Conservation (phyloP, 1,140 invertebrate genomes). For the Nilaparvata lugens region DNA sequence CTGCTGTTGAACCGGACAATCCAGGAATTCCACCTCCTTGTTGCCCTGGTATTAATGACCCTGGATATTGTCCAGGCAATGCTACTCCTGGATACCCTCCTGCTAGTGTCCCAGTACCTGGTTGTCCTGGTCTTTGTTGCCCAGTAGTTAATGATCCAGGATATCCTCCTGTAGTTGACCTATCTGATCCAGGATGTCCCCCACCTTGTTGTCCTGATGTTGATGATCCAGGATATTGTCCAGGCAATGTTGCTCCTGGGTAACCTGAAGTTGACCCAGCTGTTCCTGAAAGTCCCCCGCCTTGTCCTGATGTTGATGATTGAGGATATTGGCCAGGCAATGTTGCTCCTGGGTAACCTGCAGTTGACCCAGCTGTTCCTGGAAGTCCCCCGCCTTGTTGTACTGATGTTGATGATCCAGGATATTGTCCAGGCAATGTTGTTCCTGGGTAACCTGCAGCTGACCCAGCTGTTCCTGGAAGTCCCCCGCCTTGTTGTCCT, state of each 20-base stretch:
- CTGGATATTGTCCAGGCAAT: slow-evolving; percentile 17
- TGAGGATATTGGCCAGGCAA: slow-evolving; percentile 12
- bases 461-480: not conserved
- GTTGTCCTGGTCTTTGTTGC: slow-evolving; percentile 6
- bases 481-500: not conserved
- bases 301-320: not conserved
- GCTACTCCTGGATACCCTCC: slow-evolving; percentile 15
- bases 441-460: slow-evolving; percentile 18
- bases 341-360: not conserved
- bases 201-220: slow-evolving; percentile 7
- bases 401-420: too few relatives aligned
- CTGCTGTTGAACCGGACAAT: not conserved
- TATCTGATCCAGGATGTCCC: slow-evolving; percentile 14
- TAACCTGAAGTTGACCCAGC: slow-evolving; percentile 12
- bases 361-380: not conserved
- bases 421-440: not conserved
- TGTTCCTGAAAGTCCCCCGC: slow-evolving; percentile 4
- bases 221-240: slow-evolving; percentile 8
- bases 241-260: slow-evolving; percentile 1
- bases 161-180: slow-evolving; percentile 5
- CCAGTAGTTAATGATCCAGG: slow-evolving; percentile 18
- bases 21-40: slow-evolving; percentile 12
- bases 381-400: not conserved
- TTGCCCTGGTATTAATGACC: slow-evolving; percentile 5
- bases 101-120: slow-evolving; percentile 7